phyloP scores from a whole-genome alignment of 1,140 invertebrate species.

The Andrena cerasifolii region DNA sequence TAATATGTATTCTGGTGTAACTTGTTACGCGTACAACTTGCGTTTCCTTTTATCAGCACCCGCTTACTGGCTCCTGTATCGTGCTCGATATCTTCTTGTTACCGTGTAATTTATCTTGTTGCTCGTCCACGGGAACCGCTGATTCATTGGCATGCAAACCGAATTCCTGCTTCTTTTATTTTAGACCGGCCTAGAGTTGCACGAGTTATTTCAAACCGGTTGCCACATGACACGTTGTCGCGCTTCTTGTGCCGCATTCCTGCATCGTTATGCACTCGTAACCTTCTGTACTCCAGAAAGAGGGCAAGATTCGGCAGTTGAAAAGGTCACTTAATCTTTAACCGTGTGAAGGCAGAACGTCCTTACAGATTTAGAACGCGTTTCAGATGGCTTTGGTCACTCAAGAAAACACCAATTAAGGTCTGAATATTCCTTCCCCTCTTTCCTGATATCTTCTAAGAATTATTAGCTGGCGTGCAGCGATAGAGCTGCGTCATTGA shows the following conservation, averaged over 20 bases:
- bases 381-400: too few species aligned
- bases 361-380: too few species aligned
- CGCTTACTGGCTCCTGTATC: neutral
- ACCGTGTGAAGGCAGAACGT: too few species aligned
- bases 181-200: conserved; percentile 50
- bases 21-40: neutral
- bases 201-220: conserved; percentile 60
- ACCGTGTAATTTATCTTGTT: conserved; percentile 31
- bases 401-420: too few species aligned
- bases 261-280: conserved; percentile 48
- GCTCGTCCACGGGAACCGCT: conserved; percentile 16
- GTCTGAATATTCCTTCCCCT: too few species aligned
- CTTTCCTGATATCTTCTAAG: too few species aligned
- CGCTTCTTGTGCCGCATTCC: conserved; percentile 61
- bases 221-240: conserved; percentile 46
- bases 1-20: neutral
- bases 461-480: too few species aligned
- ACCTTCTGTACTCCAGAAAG: conserved; percentile 22
- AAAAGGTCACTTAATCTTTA: too few species aligned
- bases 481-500: too few species aligned
- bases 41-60: conserved; percentile 18
- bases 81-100: conserved; percentile 18
- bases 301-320: neutral
- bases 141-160: conserved; percentile 55
- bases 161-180: conserved; percentile 57